Evolutionary conservation across 1,140 invertebrate genomes (phyloP), one percentile per base, ranked within the genome.

Genomic region (Brachionus plicatilis): DNA sequence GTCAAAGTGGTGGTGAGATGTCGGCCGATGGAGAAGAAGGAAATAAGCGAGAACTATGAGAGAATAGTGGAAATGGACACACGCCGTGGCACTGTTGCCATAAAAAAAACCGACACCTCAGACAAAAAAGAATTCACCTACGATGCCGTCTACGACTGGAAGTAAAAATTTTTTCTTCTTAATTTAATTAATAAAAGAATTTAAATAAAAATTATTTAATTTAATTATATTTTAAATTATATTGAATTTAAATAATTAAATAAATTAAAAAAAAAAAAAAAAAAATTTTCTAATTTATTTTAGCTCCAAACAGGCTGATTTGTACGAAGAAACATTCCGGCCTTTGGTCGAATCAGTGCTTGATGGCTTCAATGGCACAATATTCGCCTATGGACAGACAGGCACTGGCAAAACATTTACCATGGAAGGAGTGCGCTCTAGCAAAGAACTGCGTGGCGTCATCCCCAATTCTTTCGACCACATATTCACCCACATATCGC

Each of bases 1-100:
- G 95, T 96, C 27, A 95, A 94, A 91, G 95, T 96, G n/a, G 94
- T 96, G 72, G 94, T 96, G 84, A 91, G 95, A 90, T 96, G 95
- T 91, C 93, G 95, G 37, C 95, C 95, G n/a, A 94, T 96, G 92
- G 95, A 95, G 90, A 89, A 90, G 68, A 91, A 93, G 86, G 94
- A 95, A 90, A 92, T 91, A 75, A 91, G 91, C 56, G 88, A 93
- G n/a, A 93, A 93, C 82, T 94, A 93, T 88, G 92, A 93, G 27
- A 41, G 53, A 20, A 29, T 78, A n/a, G 47, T 84, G 4, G 60
- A 66, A 43, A 70, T 78, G 75, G 79, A 68, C 20, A 82, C 53
- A 47, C 37, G 66, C 47, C 50, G 79, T 9, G 37, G 72, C 20
- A 4, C 53, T 75, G 60, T 85, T 17, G 83, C 47, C 11, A 78